Conservation (phyloP, 2,797 vertebrate species). For the Acanthopagrus latus region DNA sequence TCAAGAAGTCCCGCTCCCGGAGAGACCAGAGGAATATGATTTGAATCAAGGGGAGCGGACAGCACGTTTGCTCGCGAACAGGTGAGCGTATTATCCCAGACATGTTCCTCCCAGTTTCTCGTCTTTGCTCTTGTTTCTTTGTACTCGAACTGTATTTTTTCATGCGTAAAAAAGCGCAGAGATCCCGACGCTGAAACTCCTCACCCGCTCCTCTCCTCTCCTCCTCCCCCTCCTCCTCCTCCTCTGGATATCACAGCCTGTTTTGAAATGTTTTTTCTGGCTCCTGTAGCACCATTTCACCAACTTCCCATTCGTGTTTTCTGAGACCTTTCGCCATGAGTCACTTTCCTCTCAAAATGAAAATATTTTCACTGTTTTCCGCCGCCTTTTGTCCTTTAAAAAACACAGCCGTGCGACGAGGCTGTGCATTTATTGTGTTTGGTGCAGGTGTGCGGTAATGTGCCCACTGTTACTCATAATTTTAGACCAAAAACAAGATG, state of each 20-base stretch:
- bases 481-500: conserved; percentile 31
- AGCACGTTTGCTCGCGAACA: conserved; percentile 51
- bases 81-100: conserved; percentile 53
- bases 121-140: background rate
- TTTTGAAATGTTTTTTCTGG: conserved; percentile 50
- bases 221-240: background rate
- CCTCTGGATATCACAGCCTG: conserved; percentile 11
- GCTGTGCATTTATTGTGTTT: conserved; percentile 34
- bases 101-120: background rate
- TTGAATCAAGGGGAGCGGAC: conserved; percentile 37
- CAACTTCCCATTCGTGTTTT: conserved; percentile 48
- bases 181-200: background rate
- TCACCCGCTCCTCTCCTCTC: background rate
- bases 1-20: conserved; percentile 35
- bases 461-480: conserved; percentile 47
- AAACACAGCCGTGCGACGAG: conserved; percentile 17
- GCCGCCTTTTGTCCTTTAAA: conserved; percentile 54
- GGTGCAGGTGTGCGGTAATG: conserved; percentile 70
- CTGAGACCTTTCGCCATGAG: conserved; percentile 53
- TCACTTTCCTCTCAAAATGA: conserved; percentile 67
- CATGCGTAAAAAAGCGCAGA: conserved; percentile 58
- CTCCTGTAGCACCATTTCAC: conserved; percentile 26
- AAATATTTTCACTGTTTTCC: conserved; percentile 52
- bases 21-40: conserved; percentile 64
- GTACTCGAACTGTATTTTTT: background rate